phyloP scores from a whole-genome alignment of 2,113 vertebrate genomes.

The Rallus limicola region DNA sequence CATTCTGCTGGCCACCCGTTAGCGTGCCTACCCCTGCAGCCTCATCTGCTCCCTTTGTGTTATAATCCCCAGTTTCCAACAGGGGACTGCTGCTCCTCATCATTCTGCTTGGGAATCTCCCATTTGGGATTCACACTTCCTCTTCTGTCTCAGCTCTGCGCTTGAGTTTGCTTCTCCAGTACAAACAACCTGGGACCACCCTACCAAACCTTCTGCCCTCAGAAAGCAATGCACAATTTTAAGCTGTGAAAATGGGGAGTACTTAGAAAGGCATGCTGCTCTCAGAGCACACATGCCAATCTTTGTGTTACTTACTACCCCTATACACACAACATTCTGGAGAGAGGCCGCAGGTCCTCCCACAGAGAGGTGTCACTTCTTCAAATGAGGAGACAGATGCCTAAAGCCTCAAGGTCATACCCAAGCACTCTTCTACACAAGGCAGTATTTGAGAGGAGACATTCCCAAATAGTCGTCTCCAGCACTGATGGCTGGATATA shows the following conservation, averaged over 20 bases:
- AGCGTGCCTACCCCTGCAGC: too few species aligned
- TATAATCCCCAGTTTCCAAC: not conserved
- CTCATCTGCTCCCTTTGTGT: not conserved
- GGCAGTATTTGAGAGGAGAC: not conserved
- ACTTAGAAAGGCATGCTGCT: not conserved
- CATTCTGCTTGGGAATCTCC: not conserved
- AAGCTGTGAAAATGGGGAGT: not conserved
- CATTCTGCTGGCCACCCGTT: not conserved
- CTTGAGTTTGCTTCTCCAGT: not conserved
- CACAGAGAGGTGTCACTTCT: not conserved
- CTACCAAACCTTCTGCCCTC: not conserved
- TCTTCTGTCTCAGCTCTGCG: not conserved
- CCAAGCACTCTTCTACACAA: not conserved
- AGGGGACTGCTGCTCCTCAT: not conserved
- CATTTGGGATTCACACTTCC: not conserved
- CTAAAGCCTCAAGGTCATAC: not conserved
- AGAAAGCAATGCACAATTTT: not conserved
- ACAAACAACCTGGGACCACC: not conserved
- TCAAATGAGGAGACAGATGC: not conserved
- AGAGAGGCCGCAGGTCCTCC: not conserved
- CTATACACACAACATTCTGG: accelerated
- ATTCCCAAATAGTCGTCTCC: not conserved
- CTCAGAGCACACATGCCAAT: not conserved
- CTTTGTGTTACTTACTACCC: not conserved
- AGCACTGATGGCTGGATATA: not conserved